Percentiles rank a stretch among this genome's conserved stretches.
Conservation (phyloP, 2,797 vertebrate species). For the Spea hammondii region DNA sequence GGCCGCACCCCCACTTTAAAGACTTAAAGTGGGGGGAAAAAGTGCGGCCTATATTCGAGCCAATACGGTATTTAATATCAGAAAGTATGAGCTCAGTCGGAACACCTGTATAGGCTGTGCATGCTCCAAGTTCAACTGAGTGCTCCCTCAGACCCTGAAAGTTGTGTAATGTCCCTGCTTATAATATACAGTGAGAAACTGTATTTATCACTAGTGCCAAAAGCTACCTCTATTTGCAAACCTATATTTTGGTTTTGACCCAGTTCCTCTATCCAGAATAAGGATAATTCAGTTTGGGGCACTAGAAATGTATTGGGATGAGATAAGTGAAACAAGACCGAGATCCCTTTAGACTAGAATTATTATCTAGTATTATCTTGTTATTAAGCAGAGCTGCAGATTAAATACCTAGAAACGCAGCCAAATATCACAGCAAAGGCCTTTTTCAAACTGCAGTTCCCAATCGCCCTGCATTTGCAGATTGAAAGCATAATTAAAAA, state of each 20-base stretch:
- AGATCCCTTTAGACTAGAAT: constrained; percentile 18
- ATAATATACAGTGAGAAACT: too few species aligned
- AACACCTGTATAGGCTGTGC: too few species aligned
- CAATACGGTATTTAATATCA: too few species aligned
- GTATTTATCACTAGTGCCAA: too few species aligned
- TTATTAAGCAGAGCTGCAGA: constrained; percentile 49
- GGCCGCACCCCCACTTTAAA: too few species aligned
- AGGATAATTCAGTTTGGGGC: constrained; percentile 18
- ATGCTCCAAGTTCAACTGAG: too few species aligned
- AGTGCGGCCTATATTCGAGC: too few species aligned
- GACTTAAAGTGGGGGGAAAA: too few species aligned
- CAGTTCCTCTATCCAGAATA: constrained; percentile 36
- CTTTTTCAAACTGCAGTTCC: constrained; percentile 33
- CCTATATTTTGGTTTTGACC: constrained; percentile 42
- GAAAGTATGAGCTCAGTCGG: too few species aligned
- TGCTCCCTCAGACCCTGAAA: too few species aligned
- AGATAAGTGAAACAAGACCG: constrained; percentile 19
- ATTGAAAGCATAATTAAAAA: constrained; percentile 48
- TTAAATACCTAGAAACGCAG: constrained; percentile 51
- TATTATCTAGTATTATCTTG: constrained; percentile 37
- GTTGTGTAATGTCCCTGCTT: too few species aligned
- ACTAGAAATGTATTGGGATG: constrained; percentile 10
- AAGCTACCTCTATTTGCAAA: not conserved
- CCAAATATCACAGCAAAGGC: constrained; percentile 42
- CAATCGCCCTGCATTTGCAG: constrained; percentile 26